Base-by-base conservation (phyloP, 2,113 vertebrate species). In the Myxocyprinus asiaticus region DNA sequence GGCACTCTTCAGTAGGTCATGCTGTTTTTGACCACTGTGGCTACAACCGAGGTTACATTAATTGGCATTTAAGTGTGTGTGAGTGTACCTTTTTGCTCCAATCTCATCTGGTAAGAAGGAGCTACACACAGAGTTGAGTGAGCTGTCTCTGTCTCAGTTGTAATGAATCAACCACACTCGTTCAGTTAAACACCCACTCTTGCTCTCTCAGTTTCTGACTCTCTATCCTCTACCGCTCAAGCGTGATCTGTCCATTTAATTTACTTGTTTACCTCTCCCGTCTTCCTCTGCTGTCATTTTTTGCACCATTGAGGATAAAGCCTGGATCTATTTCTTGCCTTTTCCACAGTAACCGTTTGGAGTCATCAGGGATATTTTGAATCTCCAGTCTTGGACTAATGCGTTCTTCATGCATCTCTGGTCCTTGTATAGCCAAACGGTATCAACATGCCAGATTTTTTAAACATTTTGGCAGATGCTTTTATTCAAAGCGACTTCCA, bases 61-160 rank as follows among this genome's bases (percentile, higher is more conserved):
- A 64, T 7, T 45, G 33, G 33, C 7, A n/a, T 22, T 11, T 22
- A 33, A 33, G 3, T 33, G 22, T 33, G 11, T 45, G 74, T 9
- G 62, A 10, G 43, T n/a, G 66, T 7, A 12, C 9, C 22, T 45
- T 8, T 44, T 10, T 10, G 22, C 2, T 12, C 56, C n/a, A 45
- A 56, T 59, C 17, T 50, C 53, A n/a, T 72, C 15, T 33, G 22
- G 22, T 33, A 11, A 63, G 7, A 50, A 6, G 65, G 11, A 33
- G 61, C 45, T 73, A 56, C 50, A 75, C 56, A 14, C 47, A 17
- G 51, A 53, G 44, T 59, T 64, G 66, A 80, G 56, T 15, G 44
- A 75, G 7, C 61, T 3, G 43, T 74, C 51, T 44, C 51, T 10
- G 53, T 44, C 64, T 10, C 14, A 3, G 48, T 44, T 14, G 14